These are phyloP conservation scores for Sympetrum striolatum DNA, from an alignment of 2,888 invertebrate species.

Conservation along the genomic window DNA sequence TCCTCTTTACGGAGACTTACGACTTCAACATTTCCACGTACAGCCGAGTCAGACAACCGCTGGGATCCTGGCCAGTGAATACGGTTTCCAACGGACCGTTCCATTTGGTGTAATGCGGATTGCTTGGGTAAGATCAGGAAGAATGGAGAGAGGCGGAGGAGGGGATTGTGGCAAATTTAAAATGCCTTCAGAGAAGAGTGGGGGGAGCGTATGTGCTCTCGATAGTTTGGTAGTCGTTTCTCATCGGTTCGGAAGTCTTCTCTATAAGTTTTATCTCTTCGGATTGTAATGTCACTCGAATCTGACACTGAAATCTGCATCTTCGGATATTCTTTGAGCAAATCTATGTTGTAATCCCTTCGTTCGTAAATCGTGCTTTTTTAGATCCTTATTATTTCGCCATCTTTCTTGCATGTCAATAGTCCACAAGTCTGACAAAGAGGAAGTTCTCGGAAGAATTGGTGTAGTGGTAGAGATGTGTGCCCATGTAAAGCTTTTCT, in stretches of 20 bases:
- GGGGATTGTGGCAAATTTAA: neutral
- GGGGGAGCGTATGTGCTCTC: neutral
- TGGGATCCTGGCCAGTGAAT: slow-evolving; percentile 32
- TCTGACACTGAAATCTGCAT: too few relatives aligned
- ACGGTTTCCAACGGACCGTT: neutral
- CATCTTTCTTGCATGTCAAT: too few relatives aligned
- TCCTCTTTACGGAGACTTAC: neutral
- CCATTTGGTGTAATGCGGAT: neutral
- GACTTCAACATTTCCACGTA: neutral
- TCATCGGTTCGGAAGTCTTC: neutral
- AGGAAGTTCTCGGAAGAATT: too few relatives aligned
- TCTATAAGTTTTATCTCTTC: too few relatives aligned
- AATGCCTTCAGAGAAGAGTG: neutral
- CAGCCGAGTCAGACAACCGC: slow-evolving; percentile 17
- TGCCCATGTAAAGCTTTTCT: too few relatives aligned
- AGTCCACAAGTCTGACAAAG: too few relatives aligned
- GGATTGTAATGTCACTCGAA: too few relatives aligned
- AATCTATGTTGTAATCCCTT: too few relatives aligned
- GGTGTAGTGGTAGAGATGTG: too few relatives aligned
- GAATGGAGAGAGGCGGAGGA: neutral
- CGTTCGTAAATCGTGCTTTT: too few relatives aligned
- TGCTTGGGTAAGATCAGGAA: neutral
- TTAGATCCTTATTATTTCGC: too few relatives aligned
- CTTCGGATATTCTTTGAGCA: too few relatives aligned
- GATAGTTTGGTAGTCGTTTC: neutral